Base-by-base conservation (phyloP, 92 coral and sea anemone species). In the Pocillopora meandrina region DNA sequence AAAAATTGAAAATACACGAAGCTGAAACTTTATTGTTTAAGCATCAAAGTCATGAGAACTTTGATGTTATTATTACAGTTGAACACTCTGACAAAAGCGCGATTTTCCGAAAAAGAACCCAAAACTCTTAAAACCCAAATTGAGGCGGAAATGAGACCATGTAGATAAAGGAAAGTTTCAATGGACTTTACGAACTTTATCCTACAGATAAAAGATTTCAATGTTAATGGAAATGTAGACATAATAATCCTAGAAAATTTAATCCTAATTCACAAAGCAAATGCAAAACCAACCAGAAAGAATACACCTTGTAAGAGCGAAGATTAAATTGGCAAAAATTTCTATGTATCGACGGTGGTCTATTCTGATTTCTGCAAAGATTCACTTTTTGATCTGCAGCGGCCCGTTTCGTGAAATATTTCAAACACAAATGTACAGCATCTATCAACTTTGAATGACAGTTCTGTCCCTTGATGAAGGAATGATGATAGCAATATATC, bases 181-280 rank as follows among this genome's bases (percentile, higher is more conserved):
- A 77, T 20, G 62, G 71, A 21, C 72, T 79, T 65, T 35, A 57
- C 57, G 57, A 69, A 80, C 52, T 26, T 68, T 36, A 70, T 56
- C 75, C 76, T 58, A 10, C 33, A 49, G 72, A 68, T 49, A 80
- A 66, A 55, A 69, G 82, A 73, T 68, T 80, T 80, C 16, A 34
- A 42, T 56, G 59, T 75, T 42, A 78, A 78, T 63, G 47, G 60
- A 65, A 71, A 36, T 78, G 56, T 70, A 35, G 56, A 70, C 74
- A 35, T 70, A 70, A 15, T 70, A 70, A 70, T 70, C 56, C 9
- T 0, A 36, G 74, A 34, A 16, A 34, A 5, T 10, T 17, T 70
- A 70, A 70, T 70, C 74, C 74, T 15, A 42, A 42, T 42, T 42
- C 52, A 2, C 20, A 70, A 70, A 70, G 74, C 42, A 35, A 70